A percentile compares a stretch with the other conserved stretches of the same genome.
Conservation (phyloP, 2,113 vertebrate species). For the Heliornis fulica region DNA sequence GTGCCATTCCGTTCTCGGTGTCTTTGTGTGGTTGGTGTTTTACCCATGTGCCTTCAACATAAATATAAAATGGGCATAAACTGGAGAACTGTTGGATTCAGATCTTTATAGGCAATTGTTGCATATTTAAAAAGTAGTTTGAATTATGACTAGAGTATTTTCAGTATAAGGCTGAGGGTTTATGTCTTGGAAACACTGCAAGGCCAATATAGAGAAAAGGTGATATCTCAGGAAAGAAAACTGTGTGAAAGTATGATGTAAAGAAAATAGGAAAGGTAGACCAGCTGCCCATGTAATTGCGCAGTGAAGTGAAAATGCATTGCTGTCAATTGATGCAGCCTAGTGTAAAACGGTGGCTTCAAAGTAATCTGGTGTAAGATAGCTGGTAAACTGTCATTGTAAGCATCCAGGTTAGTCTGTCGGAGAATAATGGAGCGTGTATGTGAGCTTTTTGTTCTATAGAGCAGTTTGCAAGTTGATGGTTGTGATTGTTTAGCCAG, state of each 20-base stretch:
- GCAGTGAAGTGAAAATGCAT: background rate
- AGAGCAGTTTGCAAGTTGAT: fast-evolving
- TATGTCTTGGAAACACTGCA: background rate
- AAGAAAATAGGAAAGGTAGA: background rate
- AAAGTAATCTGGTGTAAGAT: background rate
- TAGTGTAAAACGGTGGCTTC: background rate
- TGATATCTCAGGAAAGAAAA: background rate
- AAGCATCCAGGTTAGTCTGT: background rate
- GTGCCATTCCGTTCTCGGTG: background rate
- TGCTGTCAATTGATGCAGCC: background rate
- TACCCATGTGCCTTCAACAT: background rate
- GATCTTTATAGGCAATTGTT: background rate
- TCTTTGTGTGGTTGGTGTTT: background rate
- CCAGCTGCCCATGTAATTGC: fast-evolving
- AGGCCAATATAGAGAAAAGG: background rate
- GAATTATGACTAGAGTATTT: background rate
- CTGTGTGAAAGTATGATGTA: background rate
- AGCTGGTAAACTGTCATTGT: background rate
- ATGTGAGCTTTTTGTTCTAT: background rate
- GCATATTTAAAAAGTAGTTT: background rate
- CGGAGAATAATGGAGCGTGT: background rate
- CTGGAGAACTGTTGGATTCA: background rate
- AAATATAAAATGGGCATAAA: background rate
- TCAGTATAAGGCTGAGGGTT: fast-evolving
- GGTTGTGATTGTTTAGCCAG: background rate